Base-by-base conservation (phyloP, 2,888 invertebrate species). In the Clistopyga incitator region DNA sequence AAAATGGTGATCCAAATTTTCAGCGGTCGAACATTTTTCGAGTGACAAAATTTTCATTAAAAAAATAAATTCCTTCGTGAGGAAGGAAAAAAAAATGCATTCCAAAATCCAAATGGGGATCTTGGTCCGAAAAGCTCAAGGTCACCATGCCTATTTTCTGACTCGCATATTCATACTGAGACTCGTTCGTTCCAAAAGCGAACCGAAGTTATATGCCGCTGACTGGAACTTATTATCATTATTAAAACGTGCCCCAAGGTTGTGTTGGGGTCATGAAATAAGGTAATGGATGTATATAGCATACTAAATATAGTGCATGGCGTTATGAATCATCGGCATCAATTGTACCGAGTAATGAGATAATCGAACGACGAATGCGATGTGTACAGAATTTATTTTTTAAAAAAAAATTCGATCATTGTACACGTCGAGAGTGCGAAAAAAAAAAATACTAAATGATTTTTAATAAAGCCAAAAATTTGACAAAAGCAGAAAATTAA, bases 241-340 rank as follows among this genome's bases (percentile, higher is more conserved):
- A 64, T 70, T 54, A 64, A 70, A 54, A 42, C 45, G 20, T 50
- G 74, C 75, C 34, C 38, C 75, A 82, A 82, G 82, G 79, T 79
- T 71, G 59, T 71, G 70, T 65, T 42, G 42, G 54, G 78, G 38
- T 79, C 75, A 56, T 61, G 52, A 45, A 74, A 68, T 52, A 71
- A 65, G 38, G 75, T 65, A 75, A 75, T 76, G 75, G 68, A 52
- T 64, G 52, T 67, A 61, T 74, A 70, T 79, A 78, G 47, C 47
- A 56, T 64, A 45, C 34, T 45, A 64, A 59, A 65, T 64, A 70
- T 82, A 78, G 64, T 71, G 56, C 45, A 59, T 56, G 45, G 25
- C 23, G 42, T 25, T 29, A 47, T 82, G 82, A 82, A 78, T 78
- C 82, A 82, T 78, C 71, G 20, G 56, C 25, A 20, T 42, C 65